Evolutionary conservation across 2,113 vertebrate species (phyloP).

Genomic region (Saimiri boliviensis): DNA sequence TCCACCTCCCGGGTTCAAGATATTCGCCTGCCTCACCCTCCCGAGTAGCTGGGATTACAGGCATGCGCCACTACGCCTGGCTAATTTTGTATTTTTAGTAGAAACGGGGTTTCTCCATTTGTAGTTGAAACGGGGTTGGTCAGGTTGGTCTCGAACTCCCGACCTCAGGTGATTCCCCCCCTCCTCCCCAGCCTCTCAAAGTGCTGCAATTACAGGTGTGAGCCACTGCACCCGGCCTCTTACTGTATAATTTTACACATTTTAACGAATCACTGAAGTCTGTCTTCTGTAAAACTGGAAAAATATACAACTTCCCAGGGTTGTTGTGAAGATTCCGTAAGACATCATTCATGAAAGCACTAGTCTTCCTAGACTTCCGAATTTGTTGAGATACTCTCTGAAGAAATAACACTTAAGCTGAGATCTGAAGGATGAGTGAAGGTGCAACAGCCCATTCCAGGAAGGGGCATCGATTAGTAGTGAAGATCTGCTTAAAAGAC

Average conservation of each 20-base stretch:
- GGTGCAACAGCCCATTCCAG: not conserved
- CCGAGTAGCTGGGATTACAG: too few species aligned
- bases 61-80: too few species aligned
- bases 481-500: not conserved
- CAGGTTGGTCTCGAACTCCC: too few species aligned
- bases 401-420: not conserved
- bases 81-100: too few species aligned
- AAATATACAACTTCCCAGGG: not conserved
- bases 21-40: too few species aligned
- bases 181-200: too few species aligned
- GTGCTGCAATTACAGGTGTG: too few species aligned
- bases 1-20: too few species aligned
- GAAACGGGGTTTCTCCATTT: too few species aligned
- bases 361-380: not conserved
- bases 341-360: not conserved
- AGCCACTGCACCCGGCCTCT: not conserved
- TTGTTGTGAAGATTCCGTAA: not conserved
- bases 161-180: too few species aligned
- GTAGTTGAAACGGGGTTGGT: too few species aligned
- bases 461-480: not conserved
- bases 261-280: not conserved
- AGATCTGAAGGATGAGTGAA: not conserved
- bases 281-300: not conserved
- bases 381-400: not conserved
- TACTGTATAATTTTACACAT: not conserved